Percentiles rank a stretch among this genome's conserved stretches.
Conservation (phyloP, 2,888 invertebrate genomes). For the Listrodromus nycthemerus region DNA sequence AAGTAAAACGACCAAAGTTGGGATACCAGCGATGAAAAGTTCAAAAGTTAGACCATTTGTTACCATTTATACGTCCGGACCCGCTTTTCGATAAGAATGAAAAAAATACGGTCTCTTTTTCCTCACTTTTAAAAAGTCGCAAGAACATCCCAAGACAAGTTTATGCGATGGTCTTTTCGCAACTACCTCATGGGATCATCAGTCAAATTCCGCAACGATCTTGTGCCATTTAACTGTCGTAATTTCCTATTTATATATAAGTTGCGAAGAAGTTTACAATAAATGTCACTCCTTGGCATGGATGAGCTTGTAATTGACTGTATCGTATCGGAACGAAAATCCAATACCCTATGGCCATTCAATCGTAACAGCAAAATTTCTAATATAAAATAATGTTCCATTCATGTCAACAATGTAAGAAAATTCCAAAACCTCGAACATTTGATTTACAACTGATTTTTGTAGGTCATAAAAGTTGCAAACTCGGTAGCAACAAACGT, state of each 20-base stretch:
- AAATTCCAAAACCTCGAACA: no score
- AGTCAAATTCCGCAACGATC: no score
- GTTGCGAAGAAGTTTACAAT: not conserved
- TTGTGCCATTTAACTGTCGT: no score
- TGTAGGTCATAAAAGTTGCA: not conserved
- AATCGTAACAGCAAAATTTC: no score
- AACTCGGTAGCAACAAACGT: not conserved
- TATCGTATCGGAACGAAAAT: not conserved
- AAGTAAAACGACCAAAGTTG: not conserved
- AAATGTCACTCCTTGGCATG: not conserved
- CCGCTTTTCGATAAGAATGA: not conserved
- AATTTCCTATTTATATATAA: not conserved
- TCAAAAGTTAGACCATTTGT: not conserved
- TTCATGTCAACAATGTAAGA: no score
- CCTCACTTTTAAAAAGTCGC: not conserved
- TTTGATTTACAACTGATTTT: no score
- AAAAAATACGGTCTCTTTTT: not conserved
- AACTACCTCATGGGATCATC: not conserved
- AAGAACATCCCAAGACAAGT: not conserved
- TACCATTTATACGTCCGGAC: not conserved
- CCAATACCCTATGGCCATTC: no score
- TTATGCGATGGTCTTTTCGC: not conserved
- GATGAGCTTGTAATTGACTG: not conserved
- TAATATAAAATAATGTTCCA: no score
- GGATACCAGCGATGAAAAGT: not conserved